A percentile compares a stretch with the other conserved stretches of the same genome.
Conservation (phyloP, 1,140 invertebrate species). For the Scaptomyza montana region DNA sequence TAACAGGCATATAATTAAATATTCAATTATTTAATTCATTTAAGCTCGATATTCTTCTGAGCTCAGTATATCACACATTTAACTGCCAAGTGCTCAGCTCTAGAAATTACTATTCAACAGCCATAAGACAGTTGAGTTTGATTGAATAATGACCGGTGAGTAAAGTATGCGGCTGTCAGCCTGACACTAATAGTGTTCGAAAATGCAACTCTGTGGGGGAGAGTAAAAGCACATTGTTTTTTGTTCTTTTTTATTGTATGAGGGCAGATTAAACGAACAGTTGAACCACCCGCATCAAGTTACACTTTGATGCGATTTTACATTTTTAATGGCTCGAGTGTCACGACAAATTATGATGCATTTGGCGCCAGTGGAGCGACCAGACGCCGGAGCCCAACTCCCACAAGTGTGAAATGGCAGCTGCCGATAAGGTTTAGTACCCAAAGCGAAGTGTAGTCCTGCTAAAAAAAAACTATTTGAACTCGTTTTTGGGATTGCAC, state of each 20-base stretch:
- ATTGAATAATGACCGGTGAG: slow-evolving; percentile 73
- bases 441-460: too few relatives aligned
- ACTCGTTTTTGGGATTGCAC: slow-evolving; percentile 28
- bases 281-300: slow-evolving; percentile 42
- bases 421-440: slow-evolving; percentile 16
- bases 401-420: slow-evolving; percentile 40
- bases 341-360: slow-evolving; percentile 70
- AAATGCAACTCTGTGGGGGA: slow-evolving; percentile 8
- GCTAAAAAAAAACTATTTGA: not conserved
- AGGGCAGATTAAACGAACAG: not conserved
- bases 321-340: slow-evolving; percentile 66
- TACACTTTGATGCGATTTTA: slow-evolving; percentile 63
- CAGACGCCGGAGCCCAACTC: slow-evolving; percentile 2
- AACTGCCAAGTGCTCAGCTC: slow-evolving; percentile 2
- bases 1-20: too few relatives aligned
- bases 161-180: slow-evolving; percentile 27
- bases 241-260: not conserved
- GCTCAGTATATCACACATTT: not conserved
- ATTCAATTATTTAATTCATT: too few relatives aligned
- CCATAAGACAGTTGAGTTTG: slow-evolving; percentile 54
- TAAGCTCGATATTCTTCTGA: not conserved
- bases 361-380: slow-evolving; percentile 52
- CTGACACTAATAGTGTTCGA: slow-evolving; percentile 63
- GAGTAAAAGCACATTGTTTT: slow-evolving; percentile 1
- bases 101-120: not conserved